These are phyloP conservation scores for Trissolcus basalis DNA, from an alignment of 1,140 invertebrate species.

Conservation along the genomic window DNA sequence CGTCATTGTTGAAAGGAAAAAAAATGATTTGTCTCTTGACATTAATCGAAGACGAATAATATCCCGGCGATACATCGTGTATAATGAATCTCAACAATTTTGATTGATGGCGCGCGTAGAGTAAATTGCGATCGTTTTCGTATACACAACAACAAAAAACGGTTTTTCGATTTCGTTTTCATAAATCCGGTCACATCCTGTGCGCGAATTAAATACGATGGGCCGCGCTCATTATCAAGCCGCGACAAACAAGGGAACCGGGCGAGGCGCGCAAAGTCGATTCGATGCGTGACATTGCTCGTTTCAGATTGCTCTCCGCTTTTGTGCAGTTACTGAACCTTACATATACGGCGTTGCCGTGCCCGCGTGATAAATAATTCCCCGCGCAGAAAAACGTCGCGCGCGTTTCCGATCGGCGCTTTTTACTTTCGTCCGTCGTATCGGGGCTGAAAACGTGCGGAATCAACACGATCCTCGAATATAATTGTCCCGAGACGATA, in stretches of 20 bases:
- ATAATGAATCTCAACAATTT: not conserved
- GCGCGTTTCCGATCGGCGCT: conserved; percentile 58
- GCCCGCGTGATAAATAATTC: conserved; percentile 58
- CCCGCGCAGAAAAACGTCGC: conserved; percentile 46
- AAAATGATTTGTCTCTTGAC: not conserved
- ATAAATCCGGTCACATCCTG: conserved; percentile 36
- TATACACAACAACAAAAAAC: not conserved
- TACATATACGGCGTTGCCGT: conserved; percentile 52
- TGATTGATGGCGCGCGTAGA: not conserved
- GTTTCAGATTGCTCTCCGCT: conserved; percentile 57
- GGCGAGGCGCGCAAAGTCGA: conserved; percentile 50
- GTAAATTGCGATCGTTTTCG: too few species aligned
- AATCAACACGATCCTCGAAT: conserved; percentile 56
- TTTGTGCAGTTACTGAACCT: conserved; percentile 36
- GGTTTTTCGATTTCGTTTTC: conserved; percentile 9
- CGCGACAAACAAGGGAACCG: conserved; percentile 46
- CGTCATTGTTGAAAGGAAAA: not conserved
- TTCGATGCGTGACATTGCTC: conserved; percentile 72
- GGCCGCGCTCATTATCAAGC: conserved; percentile 45
- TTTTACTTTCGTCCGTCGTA: conserved; percentile 54
- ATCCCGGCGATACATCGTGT: too few species aligned
- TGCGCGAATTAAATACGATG: conserved; percentile 52
- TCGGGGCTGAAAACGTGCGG: conserved; percentile 45
- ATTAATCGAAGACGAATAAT: too few species aligned
- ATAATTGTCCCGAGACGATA: conserved; percentile 50